Percentiles rank a stretch among this genome's conserved stretches.
Evolutionary conservation across 2,797 vertebrate genomes (phyloP).

Genomic region (Megaceryle alcyon): DNA sequence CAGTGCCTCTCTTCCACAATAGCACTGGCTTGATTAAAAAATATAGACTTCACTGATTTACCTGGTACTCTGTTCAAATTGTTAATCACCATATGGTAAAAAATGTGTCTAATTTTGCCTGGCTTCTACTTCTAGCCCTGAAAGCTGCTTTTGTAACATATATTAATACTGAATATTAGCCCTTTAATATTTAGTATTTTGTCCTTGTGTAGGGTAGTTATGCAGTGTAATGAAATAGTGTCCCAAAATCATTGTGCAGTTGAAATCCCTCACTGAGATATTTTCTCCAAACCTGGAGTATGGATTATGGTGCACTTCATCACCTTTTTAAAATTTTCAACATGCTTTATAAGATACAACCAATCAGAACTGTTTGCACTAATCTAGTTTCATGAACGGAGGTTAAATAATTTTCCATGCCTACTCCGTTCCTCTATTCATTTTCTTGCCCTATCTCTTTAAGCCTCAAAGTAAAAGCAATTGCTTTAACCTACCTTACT

Average conservation of each 20-base stretch:
- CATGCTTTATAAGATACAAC: rapidly evolving
- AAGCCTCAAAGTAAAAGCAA: neutral
- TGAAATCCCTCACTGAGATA: neutral
- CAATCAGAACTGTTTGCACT: neutral
- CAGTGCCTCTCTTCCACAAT: neutral
- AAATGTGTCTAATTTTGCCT: neutral
- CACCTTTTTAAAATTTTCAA: neutral
- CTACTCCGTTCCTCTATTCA: neutral
- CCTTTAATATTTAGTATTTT: neutral
- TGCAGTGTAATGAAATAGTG: neutral
- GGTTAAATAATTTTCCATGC: neutral
- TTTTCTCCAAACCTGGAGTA: neutral
- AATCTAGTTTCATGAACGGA: neutral
- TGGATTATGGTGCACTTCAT: neutral
- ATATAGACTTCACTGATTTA: neutral
- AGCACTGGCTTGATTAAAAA: neutral
- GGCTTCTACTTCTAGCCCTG: neutral
- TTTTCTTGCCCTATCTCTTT: neutral
- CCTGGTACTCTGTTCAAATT: neutral
- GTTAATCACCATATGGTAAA: neutral
- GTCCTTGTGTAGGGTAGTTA: neutral
- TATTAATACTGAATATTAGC: neutral
- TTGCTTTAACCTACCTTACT: neutral
- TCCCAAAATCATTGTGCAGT: neutral
- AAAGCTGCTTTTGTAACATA: neutral